Evolutionary conservation across 2,113 vertebrate genomes (phyloP).

Genomic region (Nanger granti): DNA sequence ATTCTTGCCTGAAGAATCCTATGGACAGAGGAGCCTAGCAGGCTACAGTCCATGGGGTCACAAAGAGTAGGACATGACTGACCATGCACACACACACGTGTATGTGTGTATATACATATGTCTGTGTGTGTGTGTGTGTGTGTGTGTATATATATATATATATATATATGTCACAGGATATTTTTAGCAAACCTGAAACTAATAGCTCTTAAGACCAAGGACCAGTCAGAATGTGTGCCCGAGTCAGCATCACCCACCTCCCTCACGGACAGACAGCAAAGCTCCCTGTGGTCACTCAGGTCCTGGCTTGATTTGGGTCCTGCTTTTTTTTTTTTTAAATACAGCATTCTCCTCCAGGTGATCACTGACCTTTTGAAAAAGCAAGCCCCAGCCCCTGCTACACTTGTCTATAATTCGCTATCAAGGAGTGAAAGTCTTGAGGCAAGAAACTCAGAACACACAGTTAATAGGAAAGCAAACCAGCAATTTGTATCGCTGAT

Average conservation of each 20-base stretch:
- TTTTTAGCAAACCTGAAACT: neutral
- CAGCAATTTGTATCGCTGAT: neutral
- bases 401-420: neutral
- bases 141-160: neutral
- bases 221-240: neutral
- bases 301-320: neutral
- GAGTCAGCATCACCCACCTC: neutral
- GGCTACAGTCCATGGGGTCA: neutral
- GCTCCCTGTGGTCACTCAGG: neutral
- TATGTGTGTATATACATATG: neutral
- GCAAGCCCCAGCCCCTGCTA: neutral
- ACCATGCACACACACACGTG: fast-evolving
- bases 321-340: neutral
- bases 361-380: neutral
- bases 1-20: neutral
- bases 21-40: neutral
- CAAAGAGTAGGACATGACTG: neutral
- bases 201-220: neutral
- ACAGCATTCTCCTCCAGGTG: neutral
- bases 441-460: neutral
- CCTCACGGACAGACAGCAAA: fast-evolving
- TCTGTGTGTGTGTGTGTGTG: too few relatives aligned
- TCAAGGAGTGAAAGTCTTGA: neutral
- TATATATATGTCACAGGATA: neutral
- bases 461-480: neutral